These are phyloP conservation scores for Eudorcas thomsonii DNA, from an alignment of 2,113 vertebrate species.

Conservation along the genomic window DNA sequence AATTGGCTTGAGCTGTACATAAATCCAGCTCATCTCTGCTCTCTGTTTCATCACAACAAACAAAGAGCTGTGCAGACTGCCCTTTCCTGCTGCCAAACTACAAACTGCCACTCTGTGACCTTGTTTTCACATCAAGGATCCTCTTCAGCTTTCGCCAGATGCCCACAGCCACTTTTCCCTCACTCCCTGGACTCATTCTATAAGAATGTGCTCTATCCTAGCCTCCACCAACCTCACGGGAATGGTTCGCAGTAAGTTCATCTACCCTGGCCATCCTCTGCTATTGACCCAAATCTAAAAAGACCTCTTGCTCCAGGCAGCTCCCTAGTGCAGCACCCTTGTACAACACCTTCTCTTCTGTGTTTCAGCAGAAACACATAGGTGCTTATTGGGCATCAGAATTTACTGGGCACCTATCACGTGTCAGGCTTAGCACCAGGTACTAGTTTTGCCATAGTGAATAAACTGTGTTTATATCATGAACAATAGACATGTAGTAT, in stretches of 20 bases:
- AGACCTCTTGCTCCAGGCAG: neutral
- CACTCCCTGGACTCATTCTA: neutral
- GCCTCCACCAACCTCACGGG: neutral
- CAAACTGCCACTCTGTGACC: neutral
- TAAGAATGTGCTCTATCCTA: neutral
- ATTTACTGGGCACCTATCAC: neutral
- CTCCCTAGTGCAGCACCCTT: neutral
- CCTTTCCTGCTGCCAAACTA: neutral
- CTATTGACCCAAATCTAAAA: neutral
- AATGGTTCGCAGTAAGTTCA: neutral
- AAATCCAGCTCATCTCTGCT: neutral
- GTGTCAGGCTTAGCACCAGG: neutral
- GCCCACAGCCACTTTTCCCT: neutral
- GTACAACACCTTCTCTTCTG: neutral
- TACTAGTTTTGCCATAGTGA: neutral
- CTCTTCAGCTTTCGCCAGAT: neutral
- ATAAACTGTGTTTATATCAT: neutral
- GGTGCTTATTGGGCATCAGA: neutral
- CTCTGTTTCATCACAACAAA: constrained; percentile 10
- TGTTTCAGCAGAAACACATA: neutral
- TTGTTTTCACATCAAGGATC: neutral
- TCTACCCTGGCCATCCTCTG: neutral
- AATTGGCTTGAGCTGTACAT: neutral
- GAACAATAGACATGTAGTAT: neutral
- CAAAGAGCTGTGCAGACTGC: neutral